Evolutionary conservation across 2,888 invertebrate species (phyloP), one percentile per base, ranked within the genome.

Genomic region (Thecocarcelia acutangulata): DNA sequence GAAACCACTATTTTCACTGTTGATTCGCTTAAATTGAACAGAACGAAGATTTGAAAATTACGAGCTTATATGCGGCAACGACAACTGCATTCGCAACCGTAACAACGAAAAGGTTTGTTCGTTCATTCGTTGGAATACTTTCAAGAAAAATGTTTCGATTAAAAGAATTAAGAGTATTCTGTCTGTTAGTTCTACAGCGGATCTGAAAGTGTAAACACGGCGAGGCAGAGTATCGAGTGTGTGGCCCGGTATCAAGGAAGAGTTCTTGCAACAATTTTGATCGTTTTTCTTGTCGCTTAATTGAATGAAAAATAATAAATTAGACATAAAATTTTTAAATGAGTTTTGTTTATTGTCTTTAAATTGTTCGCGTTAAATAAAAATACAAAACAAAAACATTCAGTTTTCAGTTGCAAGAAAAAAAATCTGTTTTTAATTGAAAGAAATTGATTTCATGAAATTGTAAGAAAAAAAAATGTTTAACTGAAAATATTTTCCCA

Each of bases 401-500:
- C n/a, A n/a, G n/a, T n/a, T n/a, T n/a, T 66, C 4, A 44, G 42
- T 3, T 19, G 8, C 15, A 59, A 5, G 6, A 28, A 37, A 15
- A 77, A 63, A 70, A 17, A 64, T 70, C 56, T 72, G 64, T 70
- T 33, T 78, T 78, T 59, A 78, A 78, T 78, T 78, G 72, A 66
- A n/a, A 33, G 37, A 52, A 78, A 72, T 78, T 72, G 78, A 72
- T 72, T 72, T 78, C n/a, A 42, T 13, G 44, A 42, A 21, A 15
- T 12, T 15, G 33, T 33, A 9, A 24, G 24, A 2, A 24, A 24
- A 24, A 3, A 24, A 24, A 24, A 3, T 24, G 2, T 24, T n/a
- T n/a, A n/a, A n/a, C n/a, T n/a, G n/a, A n/a, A n/a, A n/a, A n/a
- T n/a, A n/a, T n/a, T n/a, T n/a, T n/a, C n/a, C n/a, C n/a, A n/a